phyloP scores from a whole-genome alignment of 92 coral and sea anemone species.

The Scolanthus callimorphus region DNA sequence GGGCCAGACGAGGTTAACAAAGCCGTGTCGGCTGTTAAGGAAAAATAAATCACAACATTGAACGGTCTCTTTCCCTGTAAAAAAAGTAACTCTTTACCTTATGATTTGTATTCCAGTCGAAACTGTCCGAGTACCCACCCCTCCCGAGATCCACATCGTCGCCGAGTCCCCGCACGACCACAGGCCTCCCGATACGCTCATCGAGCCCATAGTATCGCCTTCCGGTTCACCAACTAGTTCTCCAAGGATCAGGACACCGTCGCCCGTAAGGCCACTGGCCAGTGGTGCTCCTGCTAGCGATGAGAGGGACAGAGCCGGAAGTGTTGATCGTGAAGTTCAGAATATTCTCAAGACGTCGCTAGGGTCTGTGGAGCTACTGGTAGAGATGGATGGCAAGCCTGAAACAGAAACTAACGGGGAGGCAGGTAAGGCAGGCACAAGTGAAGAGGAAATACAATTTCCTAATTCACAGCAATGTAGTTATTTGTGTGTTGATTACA shows the following conservation, averaged over 20 bases:
- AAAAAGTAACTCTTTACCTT: too few relatives aligned
- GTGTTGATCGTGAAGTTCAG: slow-evolving; percentile 48
- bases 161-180: slow-evolving; percentile 11
- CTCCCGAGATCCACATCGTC: slow-evolving; percentile 41
- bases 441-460: too few relatives aligned
- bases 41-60: too few relatives aligned
- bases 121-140: slow-evolving; percentile 9
- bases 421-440: too few relatives aligned
- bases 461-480: too few relatives aligned
- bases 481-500: too few relatives aligned
- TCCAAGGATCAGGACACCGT: not conserved
- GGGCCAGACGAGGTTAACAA: too few relatives aligned
- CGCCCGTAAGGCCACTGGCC: too few relatives aligned
- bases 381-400: slow-evolving; percentile 41
- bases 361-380: slow-evolving; percentile 58
- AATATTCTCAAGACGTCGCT: slow-evolving; percentile 42
- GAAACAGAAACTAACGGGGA: slow-evolving; percentile 13
- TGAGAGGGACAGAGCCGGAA: not conserved
- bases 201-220: not conserved
- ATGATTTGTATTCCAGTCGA: slow-evolving; percentile 14
- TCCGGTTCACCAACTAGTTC: not conserved
- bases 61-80: too few relatives aligned
- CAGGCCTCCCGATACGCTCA: not conserved
- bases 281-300: not conserved
- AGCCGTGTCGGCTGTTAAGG: too few relatives aligned